Base-by-base conservation (phyloP, 2,888 invertebrate species). In the Anodontia alba region DNA sequence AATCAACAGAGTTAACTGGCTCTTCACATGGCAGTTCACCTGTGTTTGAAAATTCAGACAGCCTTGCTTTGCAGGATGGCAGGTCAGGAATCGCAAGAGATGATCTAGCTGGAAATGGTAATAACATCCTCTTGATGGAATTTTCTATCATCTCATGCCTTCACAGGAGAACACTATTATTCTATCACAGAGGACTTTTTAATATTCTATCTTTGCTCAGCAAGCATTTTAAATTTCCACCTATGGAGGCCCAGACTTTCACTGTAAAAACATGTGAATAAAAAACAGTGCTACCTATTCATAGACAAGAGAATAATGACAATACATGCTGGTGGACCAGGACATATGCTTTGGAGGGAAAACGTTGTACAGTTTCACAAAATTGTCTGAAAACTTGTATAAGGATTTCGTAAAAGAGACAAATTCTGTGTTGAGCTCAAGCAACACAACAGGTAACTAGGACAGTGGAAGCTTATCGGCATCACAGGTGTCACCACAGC, bases 271-370 rank as follows among this genome's bases (percentile, higher is more conserved):
- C 29, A 29, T 29, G 29, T 57, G 23, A 29, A 57, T 29, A 57
- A 57, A 29, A 17, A 57, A 17, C 29, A 29, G 29, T 57, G 57
- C 29, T 57, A 10, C 8, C 29, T 57, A 17, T 29, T 29, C 29
- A 29, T 57, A 57, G 57, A 57, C 29, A 57, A 57, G 17, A 57
- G 29, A 29, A 57, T 57, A 57, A 57, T 29, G 29, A 17, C 57
- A 3, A 57, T 57, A 29, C 57, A 29, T 23, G 57, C 57, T 29
- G 29, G 57, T 57, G 57, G 57, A 57, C 57, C 57, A 57, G 57
- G 57, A 57, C 57, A 57, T 57, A 1, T 57, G 29, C 57, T 29
- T 57, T 57, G 57, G 57, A 57, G 20, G 17, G 26, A 57, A 17
- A 57, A n/a, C n/a, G n/a, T n/a, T n/a, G n/a, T n/a, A 23, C 17